Percentiles rank a stretch among this genome's conserved stretches.
phyloP scores from a whole-genome alignment of 2,888 invertebrate species.

The Enchytraeus crypticus region DNA sequence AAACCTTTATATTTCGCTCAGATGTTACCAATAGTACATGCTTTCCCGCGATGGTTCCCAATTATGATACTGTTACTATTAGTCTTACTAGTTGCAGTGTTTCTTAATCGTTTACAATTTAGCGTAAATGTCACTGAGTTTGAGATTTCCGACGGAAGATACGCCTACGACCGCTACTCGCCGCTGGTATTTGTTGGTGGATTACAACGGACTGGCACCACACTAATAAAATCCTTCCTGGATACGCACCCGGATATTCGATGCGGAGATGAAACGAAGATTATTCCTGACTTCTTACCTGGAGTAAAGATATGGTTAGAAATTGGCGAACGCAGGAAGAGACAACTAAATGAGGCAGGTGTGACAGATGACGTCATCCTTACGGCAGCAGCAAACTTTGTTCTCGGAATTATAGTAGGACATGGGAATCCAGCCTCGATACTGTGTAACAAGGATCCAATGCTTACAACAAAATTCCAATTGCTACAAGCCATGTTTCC shows the following conservation, averaged over 20 bases:
- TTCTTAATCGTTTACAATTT: too few relatives aligned
- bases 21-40: too few relatives aligned
- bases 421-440: slow-evolving; percentile 86
- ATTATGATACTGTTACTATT: too few relatives aligned
- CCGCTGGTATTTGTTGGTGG: slow-evolving; percentile 75
- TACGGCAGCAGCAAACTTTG: slow-evolving; percentile 91
- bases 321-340: too few relatives aligned
- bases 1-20: too few relatives aligned
- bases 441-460: slow-evolving; percentile 97
- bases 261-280: slow-evolving; percentile 88
- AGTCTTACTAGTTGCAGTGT: too few relatives aligned
- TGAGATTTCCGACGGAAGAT: too few relatives aligned
- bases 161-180: slow-evolving; percentile 64
- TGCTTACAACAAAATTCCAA: slow-evolving; percentile 90
- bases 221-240: slow-evolving; percentile 92
- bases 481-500: slow-evolving; percentile 92
- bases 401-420: slow-evolving; percentile 66
- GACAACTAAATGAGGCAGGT: too few relatives aligned
- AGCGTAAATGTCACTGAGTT: too few relatives aligned
- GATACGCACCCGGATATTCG: slow-evolving; percentile 96
- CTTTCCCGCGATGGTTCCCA: too few relatives aligned
- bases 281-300: slow-evolving; percentile 45
- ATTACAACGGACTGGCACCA: slow-evolving; percentile 92
- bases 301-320: slow-evolving; percentile 92
- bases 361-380: slow-evolving; percentile 84